Evolutionary conservation across 2,113 vertebrate genomes (phyloP), one percentile per base, ranked within the genome.

Genomic region (Thermophis baileyi): DNA sequence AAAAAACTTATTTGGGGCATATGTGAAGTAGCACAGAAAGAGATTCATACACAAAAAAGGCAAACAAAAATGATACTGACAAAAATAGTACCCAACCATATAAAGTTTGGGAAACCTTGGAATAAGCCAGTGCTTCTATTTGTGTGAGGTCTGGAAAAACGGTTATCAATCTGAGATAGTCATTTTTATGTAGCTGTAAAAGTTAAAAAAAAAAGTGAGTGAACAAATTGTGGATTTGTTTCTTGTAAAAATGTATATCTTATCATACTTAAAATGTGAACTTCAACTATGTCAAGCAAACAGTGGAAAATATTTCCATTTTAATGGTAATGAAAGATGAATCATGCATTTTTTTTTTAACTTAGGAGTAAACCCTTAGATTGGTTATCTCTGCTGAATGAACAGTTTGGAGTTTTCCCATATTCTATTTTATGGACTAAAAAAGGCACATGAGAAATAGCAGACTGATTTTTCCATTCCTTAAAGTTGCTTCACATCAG

Each of bases 381-480:
- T 94, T 90, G 14, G 0, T 90, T 86, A 93, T 92, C 74, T 55
- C 63, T 96, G 93, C 89, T 14, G 30, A 93, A 46, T 89, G 93
- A 95, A 94, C 93, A 93, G 35, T 94, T 95, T 94, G 93, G 85
- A 92, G 96, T 93, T 93, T 96, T 96, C 94, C 96, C 96, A 94
- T 57, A 50, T 92, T 94, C 54, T 96, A 55, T 91, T 94, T 93
- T 93, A 87, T 94, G 92, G 92, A 89, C 81, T 94, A 95, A 97
- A 96, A 92, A 97, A 96, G 94, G 95, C 50, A 89, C 96, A 89
- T 93, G 95, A 95, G 95, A 97, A 97, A 95, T 95, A 94, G 92
- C 95, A 97, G 91, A 91, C 94, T 91, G 54, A 93, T 97, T 97
- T 97, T 96, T 96, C 96, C 94, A 96, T 97, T 96, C 94, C 94